Base-by-base conservation (phyloP, 2,888 invertebrate genomes). In the Ditylenchus weischeri region DNA sequence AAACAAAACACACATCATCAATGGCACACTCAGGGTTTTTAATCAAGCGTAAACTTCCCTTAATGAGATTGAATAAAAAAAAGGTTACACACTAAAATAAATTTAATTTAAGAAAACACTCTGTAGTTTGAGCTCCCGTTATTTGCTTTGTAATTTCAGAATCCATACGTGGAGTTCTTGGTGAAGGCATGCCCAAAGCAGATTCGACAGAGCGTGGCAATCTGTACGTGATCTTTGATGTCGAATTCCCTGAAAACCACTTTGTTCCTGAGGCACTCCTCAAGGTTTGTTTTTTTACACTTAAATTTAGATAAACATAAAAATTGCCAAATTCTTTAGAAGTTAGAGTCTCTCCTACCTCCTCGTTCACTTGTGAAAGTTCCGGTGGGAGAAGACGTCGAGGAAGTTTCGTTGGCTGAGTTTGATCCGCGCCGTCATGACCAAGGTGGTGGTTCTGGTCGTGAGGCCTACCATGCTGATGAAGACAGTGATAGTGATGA, bases 141-240 rank as follows among this genome's bases (percentile, higher is more conserved):
- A n/a, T n/a, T 50, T 50, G 1, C 63, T 21, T 59, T 7, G 7
- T 57, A 19, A 48, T 47, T 79, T 49, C 73, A 86, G 86, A 85
- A 64, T 79, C 83, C 65, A 85, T 90, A 3, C 90, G 90, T 84
- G 88, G 89, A 71, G 88, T 94, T 66, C 86, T 86, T 71, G 90
- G 89, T 7, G 92, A 93, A 84, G 94, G 94, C 29, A 94, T 94
- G 93, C 94, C 94, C 0, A 66, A 54, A 15, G 62, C 59, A 5
- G 61, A 62, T n/a, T 47, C 57, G 19, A 35, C 49, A 18, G 78
- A 70, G 15, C 72, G 72, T 18, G 94, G 94, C 64, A 90, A 91
- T 84, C 86, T 95, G 62, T 90, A 90, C 82, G 88, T 94, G 66
- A 90, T 90, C 78, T 93, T 95, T 86, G 88, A 89, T 79, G 89